A percentile compares a stretch with the other conserved stretches of the same genome.
phyloP scores from a whole-genome alignment of 2,113 vertebrate species.

The Isichthys henryi region DNA sequence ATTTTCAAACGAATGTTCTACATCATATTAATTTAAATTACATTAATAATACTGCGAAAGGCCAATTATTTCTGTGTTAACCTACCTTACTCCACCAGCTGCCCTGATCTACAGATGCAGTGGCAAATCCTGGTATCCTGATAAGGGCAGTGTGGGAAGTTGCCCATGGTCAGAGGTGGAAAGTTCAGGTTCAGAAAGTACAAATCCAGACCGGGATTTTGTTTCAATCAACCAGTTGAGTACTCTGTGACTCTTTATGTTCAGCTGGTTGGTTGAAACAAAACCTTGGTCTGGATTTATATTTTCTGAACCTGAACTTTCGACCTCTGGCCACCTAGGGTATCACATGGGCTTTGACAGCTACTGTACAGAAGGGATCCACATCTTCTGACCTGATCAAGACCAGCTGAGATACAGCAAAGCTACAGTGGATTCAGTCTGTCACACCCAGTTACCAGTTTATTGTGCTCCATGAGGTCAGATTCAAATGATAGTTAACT shows the following conservation, averaged over 20 bases:
- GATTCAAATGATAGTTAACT: background rate
- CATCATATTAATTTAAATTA: conserved; percentile 45
- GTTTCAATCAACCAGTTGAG: background rate
- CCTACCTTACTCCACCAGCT: background rate
- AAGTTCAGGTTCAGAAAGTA: background rate
- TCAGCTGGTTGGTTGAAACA: background rate
- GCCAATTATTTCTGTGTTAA: conserved; percentile 33
- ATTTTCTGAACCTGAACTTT: background rate
- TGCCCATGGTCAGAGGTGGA: background rate
- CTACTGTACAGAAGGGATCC: background rate
- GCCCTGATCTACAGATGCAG: background rate
- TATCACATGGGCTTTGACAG: background rate
- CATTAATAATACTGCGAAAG: conserved; percentile 28
- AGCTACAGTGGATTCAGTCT: background rate
- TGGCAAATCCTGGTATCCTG: background rate
- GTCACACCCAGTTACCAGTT: background rate
- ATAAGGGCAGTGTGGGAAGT: background rate
- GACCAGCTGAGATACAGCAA: background rate
- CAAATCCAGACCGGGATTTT: background rate
- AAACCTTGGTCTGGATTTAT: background rate
- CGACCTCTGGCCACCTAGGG: background rate
- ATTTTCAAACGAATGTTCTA: conserved; percentile 36
- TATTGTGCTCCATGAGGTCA: background rate
- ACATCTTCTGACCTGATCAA: background rate
- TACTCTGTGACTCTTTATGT: background rate